phyloP scores from a whole-genome alignment of 2,888 invertebrate genomes.

The Melanostoma scalare region DNA sequence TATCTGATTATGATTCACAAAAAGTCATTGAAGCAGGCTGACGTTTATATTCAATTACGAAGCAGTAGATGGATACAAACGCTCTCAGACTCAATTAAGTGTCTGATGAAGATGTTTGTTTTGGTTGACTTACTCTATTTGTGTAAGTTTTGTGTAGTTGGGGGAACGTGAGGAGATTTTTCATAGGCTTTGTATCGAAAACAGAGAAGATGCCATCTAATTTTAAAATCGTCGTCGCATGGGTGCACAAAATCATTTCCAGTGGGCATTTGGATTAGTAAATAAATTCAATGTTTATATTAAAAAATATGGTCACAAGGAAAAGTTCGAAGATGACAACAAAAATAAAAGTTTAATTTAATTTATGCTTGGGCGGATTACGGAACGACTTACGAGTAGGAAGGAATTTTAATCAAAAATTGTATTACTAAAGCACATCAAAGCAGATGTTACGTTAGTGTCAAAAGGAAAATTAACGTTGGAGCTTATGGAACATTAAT shows the following conservation, averaged over 20 bases:
- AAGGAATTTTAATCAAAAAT: too few relatives aligned
- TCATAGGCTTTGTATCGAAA: conserved; percentile 12
- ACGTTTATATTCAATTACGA: neutral
- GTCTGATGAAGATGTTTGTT: conserved; percentile 53
- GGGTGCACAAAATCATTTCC: conserved; percentile 32
- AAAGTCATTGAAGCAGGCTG: conserved; percentile 12
- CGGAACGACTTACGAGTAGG: too few relatives aligned
- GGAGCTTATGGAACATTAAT: too few relatives aligned
- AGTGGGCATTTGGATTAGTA: neutral
- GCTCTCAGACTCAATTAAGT: conserved; percentile 59
- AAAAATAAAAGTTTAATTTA: too few relatives aligned
- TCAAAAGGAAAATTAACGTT: too few relatives aligned
- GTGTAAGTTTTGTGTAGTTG: conserved; percentile 12
- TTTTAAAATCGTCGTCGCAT: conserved; percentile 28
- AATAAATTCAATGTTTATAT: too few relatives aligned
- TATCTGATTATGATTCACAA: neutral
- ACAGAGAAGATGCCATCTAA: conserved; percentile 34
- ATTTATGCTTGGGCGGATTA: too few relatives aligned
- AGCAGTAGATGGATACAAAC: conserved; percentile 6
- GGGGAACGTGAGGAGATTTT: neutral
- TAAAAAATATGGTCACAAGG: too few relatives aligned
- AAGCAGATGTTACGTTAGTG: too few relatives aligned
- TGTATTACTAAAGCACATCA: too few relatives aligned
- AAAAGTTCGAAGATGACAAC: too few relatives aligned
- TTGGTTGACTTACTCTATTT: conserved; percentile 44